Conservation (phyloP, 2,797 vertebrate species). For the Denticeps clupeoides region DNA sequence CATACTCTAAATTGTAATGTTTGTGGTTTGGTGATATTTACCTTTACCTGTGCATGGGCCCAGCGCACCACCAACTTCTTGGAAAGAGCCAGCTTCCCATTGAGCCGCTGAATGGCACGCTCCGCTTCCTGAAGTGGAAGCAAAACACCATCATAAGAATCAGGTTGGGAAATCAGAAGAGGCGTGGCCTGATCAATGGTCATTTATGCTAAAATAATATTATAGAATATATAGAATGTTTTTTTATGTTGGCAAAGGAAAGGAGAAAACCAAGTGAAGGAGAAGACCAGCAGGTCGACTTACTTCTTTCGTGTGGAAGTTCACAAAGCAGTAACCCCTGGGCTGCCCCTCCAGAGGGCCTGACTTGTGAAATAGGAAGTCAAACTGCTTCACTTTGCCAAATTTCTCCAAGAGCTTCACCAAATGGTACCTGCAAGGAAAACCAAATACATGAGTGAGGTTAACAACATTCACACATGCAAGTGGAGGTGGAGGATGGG, state of each 20-base stretch:
- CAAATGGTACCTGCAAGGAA: conserved; percentile 74
- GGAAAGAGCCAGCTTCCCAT: conserved; percentile 91
- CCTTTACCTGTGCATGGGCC: conserved; percentile 87
- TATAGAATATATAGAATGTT: too few relatives aligned
- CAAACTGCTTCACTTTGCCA: conserved; percentile 93
- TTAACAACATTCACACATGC: too few relatives aligned
- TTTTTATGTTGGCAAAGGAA: too few relatives aligned
- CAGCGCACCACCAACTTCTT: conserved; percentile 95
- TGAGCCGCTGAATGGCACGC: conserved; percentile 89
- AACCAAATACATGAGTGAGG: too few relatives aligned
- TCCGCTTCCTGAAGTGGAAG: conserved; percentile 76
- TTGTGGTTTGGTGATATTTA: conserved; percentile 35
- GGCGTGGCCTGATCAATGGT: too few relatives aligned
- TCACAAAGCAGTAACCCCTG: conserved; percentile 95
- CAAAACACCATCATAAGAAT: neutral
- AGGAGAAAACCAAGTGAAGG: neutral
- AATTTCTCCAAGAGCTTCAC: conserved; percentile 95
- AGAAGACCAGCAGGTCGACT: neutral
- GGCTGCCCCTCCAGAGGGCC: conserved; percentile 96
- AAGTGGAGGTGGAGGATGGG: too few relatives aligned
- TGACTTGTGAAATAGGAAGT: conserved; percentile 97
- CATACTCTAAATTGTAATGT: conserved; percentile 3
- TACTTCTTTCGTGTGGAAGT: conserved; percentile 95
- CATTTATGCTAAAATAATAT: too few relatives aligned
- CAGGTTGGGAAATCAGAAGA: too few relatives aligned